A percentile compares a stretch with the other conserved stretches of the same genome.
phyloP scores from a whole-genome alignment of 2,888 invertebrate species.

The Nezara viridula region DNA sequence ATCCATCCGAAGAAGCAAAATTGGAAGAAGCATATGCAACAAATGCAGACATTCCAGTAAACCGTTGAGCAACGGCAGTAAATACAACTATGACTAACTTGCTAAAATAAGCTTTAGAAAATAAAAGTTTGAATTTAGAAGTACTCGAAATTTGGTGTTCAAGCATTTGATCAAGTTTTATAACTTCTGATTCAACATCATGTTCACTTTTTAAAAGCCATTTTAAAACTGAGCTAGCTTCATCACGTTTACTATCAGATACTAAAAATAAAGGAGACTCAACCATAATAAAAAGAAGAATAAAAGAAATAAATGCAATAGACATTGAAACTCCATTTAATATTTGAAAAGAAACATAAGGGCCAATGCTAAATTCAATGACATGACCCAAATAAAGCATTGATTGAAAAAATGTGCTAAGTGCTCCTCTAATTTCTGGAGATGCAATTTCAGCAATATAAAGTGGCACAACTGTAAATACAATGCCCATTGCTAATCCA shows the following conservation, averaged over 20 bases:
- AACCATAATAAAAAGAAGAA: slow-evolving; percentile 63
- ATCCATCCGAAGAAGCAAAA: slow-evolving; percentile 63
- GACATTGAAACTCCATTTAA: slow-evolving; percentile 63
- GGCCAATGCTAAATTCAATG: slow-evolving; percentile 64
- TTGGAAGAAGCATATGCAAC: slow-evolving; percentile 65
- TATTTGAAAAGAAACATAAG: slow-evolving; percentile 63
- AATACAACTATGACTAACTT: slow-evolving; percentile 64
- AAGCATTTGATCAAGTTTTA: slow-evolving; percentile 51
- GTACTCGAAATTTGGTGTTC: slow-evolving; percentile 16
- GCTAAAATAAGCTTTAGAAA: slow-evolving; percentile 60
- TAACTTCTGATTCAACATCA: slow-evolving; percentile 45
- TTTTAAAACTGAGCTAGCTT: slow-evolving; percentile 58
- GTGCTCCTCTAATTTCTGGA: slow-evolving; percentile 63
- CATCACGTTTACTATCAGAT: slow-evolving; percentile 53
- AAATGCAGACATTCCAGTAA: slow-evolving; percentile 65
- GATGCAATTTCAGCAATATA: slow-evolving; percentile 65
- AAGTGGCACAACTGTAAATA: slow-evolving; percentile 64
- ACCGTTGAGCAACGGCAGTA: slow-evolving; percentile 64
- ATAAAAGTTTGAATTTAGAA: slow-evolving; percentile 57
- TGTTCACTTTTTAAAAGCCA: slow-evolving; percentile 58
- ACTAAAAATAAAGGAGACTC: slow-evolving; percentile 65
- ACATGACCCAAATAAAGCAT: slow-evolving; percentile 65
- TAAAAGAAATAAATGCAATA: slow-evolving; percentile 58
- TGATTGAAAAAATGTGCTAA: slow-evolving; percentile 64
- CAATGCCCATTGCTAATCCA: slow-evolving; percentile 65